A percentile compares a stretch with the other conserved stretches of the same genome.
Conservation (phyloP, 2,797 vertebrate genomes). For the Chelonia mydas region DNA sequence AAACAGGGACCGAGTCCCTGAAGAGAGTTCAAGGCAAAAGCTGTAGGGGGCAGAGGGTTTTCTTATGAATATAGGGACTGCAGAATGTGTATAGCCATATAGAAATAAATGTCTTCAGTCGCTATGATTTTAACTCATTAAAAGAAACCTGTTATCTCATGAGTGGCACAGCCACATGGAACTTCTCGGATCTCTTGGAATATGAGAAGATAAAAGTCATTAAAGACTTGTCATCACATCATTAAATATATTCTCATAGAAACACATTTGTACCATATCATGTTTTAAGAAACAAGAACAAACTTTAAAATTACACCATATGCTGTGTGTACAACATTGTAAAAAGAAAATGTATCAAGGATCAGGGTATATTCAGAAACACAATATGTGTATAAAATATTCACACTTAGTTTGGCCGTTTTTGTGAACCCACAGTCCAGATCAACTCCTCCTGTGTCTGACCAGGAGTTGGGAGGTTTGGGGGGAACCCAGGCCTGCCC, state of each 20-base stretch:
- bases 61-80: not conserved
- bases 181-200: conserved; percentile 5
- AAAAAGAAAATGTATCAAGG: not conserved
- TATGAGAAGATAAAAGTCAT: not conserved
- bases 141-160: conserved; percentile 10
- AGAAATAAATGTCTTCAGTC: conserved; percentile 19
- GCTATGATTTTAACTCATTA: conserved; percentile 34
- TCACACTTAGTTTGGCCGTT: not conserved
- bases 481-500: no score
- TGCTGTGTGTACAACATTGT: not conserved
- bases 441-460: no score
- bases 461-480: no score
- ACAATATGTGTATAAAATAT: not conserved
- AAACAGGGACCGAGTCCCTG: not conserved
- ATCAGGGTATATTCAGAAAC: not conserved
- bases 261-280: not conserved
- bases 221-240: not conserved
- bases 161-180: not conserved
- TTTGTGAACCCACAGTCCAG: no score
- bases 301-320: not conserved
- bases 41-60: not conserved
- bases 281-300: not conserved
- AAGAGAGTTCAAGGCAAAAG: conserved; percentile 35
- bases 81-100: not conserved
- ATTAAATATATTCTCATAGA: conserved; percentile 12